These are phyloP conservation scores for Stomatorhinus ivindoensis DNA, from an alignment of 2,113 vertebrate species.

Conservation along the genomic window DNA sequence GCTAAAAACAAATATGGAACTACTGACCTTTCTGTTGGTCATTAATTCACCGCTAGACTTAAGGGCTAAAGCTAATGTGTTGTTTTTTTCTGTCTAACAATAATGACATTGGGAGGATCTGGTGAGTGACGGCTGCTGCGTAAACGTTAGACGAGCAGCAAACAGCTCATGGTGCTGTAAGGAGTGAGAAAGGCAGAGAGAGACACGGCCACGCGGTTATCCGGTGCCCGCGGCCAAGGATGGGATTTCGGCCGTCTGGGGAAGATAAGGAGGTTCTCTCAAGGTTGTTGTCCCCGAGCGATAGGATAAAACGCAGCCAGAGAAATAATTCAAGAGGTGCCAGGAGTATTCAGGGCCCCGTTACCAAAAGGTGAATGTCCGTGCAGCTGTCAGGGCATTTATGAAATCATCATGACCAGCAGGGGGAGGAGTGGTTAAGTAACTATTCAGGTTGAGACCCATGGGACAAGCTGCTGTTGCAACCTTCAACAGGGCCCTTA, in stretches of 20 bases:
- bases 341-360: neutral
- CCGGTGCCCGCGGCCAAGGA: neutral
- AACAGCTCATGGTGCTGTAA: neutral
- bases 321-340: neutral
- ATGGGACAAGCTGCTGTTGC: neutral
- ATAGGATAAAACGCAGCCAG: neutral
- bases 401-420: neutral
- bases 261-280: constrained; percentile 6
- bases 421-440: neutral
- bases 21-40: neutral
- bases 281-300: neutral
- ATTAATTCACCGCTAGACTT: neutral
- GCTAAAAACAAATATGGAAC: neutral
- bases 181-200: neutral
- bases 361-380: neutral
- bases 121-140: neutral
- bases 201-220: neutral
- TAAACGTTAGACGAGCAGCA: neutral
- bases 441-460: neutral
- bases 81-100: neutral
- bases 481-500: neutral
- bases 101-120: neutral
- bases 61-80: neutral
- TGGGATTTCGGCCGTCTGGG: neutral
- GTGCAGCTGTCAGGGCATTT: neutral